Base-by-base conservation (phyloP, 1,140 invertebrate species). In the Heterodera carotae region DNA sequence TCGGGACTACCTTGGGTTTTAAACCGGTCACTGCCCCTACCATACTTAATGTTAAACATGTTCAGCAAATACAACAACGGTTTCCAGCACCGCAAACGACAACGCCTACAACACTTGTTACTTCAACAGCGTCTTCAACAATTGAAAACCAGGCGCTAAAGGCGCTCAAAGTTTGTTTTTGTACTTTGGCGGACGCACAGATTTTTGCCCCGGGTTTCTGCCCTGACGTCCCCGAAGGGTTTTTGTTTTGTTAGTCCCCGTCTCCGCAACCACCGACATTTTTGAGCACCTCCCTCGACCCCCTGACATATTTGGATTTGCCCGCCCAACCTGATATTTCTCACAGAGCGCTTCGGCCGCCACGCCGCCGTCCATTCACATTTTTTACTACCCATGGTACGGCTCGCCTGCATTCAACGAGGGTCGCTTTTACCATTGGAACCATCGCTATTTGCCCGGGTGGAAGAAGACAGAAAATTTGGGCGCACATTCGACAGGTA, bases 371-470 rank as follows among this genome's bases (percentile, higher is more conserved):
- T 82, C 81, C 43, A 69, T 89, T 36, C 90, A 90, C 79, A 81
- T 89, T 12, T 90, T 90, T 81, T 90, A 90, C 76, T 90, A 90
- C 81, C 87, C 89, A 6, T 90, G 90, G 90, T 90, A 90, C 82
- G 89, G 89, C 36, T 88, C 85, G 77, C 88, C 88, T 8, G 76
- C 83, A 67, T 76, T 79, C 78, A 88, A 90, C 84, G 67, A 75
- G 25, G 88, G 86, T 29, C 81, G 85, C 67, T 90, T 88, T 78
- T 76, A 83, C 34, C 90, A 90, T 79, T 90, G 90, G 90, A 89
- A 90, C 82, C 90, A 90, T 83, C 73, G 76, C 25, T 83, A 84
- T 69, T 73, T 90, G 43, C 86, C 83, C 6, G 85, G 89, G 78
- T 90, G 89, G 89, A 84, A 89, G 64, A 80, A 84, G 34, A 73